Base-by-base conservation (phyloP, 1,140 invertebrate genomes). In the Spodoptera frugiperda region DNA sequence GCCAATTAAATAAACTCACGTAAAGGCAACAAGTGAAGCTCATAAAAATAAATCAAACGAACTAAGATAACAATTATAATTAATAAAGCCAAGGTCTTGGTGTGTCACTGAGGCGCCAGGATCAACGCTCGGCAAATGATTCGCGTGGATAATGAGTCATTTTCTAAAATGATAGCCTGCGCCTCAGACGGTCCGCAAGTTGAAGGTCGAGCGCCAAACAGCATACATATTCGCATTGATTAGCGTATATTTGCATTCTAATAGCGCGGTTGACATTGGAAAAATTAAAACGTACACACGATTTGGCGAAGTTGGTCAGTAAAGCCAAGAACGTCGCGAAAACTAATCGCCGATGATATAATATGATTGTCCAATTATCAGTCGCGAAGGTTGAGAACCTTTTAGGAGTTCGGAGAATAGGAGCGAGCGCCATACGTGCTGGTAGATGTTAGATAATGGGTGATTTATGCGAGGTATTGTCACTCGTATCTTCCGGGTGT, bases 141-240 rank as follows among this genome's bases (percentile, higher is more conserved):
- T 30, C 39, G 44, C 59, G 33, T 39, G 44, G 14, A 33, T 49
- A 53, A 49, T 75, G 72, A 75, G n/a, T 75, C 72, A 75, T 53
- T 75, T 75, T 61, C 57, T 63, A 72, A 57, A 68, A 68, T 30
- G 14, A 57, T 57, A 59, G 39, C 10, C 14, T 12, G 25, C 11
- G 33, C 33, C 59, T 44, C 59, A 63, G 33, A 67, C 39, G 3
- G 3, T 2, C 15, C 19, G 53, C 46, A 53, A 68, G 59, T 73
- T 67, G 78, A 77, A 80, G 68, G 75, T 70, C 44, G 30, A 46
- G 53, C 17, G 39, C 9, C 33, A 19, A 44, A 33, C 49, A 19
- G 74, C 70, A 77, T 80, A 73, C 68, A 59, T 33, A 81, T 81
- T 78, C 54, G 61, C 63, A 61, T 71, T 71, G 67, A 79, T 79